Evolutionary conservation across 2,888 invertebrate genomes (phyloP).

Genomic region (Thecophora atra): DNA sequence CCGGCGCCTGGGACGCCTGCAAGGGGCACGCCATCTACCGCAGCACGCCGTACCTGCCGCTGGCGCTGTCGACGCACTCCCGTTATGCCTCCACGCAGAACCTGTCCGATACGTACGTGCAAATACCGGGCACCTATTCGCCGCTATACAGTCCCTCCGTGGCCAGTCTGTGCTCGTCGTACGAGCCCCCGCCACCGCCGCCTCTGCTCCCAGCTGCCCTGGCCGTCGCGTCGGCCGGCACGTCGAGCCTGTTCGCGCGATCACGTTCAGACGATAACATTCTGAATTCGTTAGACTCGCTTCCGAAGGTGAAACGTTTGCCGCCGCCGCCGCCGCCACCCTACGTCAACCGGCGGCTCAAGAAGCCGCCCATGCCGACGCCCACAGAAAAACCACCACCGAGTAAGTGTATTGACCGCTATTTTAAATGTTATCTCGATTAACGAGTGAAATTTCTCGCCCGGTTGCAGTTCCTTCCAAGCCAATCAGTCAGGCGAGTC

Average conservation of each 20-base stretch:
- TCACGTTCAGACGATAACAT: constrained; percentile 86
- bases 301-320: constrained; percentile 67
- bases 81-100: constrained; percentile 84
- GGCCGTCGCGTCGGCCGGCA: constrained; percentile 52
- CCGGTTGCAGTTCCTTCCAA: constrained; percentile 61
- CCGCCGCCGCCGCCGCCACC: constrained; percentile 72
- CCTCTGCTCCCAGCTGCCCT: constrained; percentile 68
- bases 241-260: constrained; percentile 70
- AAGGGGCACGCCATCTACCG: constrained; percentile 82
- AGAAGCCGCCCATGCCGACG: constrained; percentile 68
- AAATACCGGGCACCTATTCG: constrained; percentile 71
- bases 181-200: constrained; percentile 76
- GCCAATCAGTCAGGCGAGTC: constrained; percentile 46
- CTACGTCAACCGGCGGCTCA: constrained; percentile 63
- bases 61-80: constrained; percentile 74
- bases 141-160: constrained; percentile 75
- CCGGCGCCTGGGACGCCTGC: constrained; percentile 64
- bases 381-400: constrained; percentile 67
- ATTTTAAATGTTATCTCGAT: background rate
- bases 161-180: constrained; percentile 72
- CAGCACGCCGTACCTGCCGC: constrained; percentile 81
- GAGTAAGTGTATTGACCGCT: constrained; percentile 56
- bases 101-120: constrained; percentile 78
- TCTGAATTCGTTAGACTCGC: constrained; percentile 73
- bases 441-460: constrained; percentile 21